Evolutionary conservation across 2,888 invertebrate genomes (phyloP).

Genomic region (Dryobota labecula): DNA sequence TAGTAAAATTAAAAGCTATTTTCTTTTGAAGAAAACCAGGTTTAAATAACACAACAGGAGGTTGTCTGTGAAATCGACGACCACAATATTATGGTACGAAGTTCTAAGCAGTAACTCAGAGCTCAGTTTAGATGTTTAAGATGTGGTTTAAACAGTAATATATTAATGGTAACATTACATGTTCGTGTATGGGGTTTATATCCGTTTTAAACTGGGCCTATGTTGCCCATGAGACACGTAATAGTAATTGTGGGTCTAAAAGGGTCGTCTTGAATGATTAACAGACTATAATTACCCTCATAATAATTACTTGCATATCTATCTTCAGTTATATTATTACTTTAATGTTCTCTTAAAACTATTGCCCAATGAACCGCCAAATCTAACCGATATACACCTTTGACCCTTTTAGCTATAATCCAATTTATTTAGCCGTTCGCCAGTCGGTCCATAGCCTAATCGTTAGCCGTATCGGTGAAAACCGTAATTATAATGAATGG

Average conservation of each 20-base stretch:
- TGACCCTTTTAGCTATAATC: slow-evolving; percentile 43
- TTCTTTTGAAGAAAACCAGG: background rate
- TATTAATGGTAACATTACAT: slow-evolving; percentile 44
- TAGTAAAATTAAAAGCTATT: background rate
- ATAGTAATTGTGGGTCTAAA: slow-evolving; percentile 39
- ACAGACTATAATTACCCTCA: slow-evolving; percentile 11
- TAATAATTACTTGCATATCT: slow-evolving; percentile 1
- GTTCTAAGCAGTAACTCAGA: slow-evolving; percentile 33
- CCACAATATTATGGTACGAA: background rate
- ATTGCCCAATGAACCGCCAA: background rate
- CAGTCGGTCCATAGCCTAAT: slow-evolving; percentile 45
- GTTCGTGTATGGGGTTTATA: slow-evolving; percentile 32
- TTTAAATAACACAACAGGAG: background rate
- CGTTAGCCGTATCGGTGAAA: slow-evolving; percentile 45
- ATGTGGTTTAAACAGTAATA: slow-evolving; percentile 31
- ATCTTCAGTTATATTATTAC: background rate
- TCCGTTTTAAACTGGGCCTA: slow-evolving; percentile 18
- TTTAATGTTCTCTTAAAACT: slow-evolving; percentile 12
- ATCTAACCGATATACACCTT: slow-evolving; percentile 45
- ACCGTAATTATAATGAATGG: slow-evolving; percentile 66
- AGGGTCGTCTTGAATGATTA: slow-evolving; percentile 37
- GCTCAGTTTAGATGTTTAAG: slow-evolving; percentile 11
- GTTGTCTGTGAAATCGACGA: background rate
- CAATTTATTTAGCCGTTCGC: slow-evolving; percentile 42
- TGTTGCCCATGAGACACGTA: slow-evolving; percentile 28